A percentile compares a stretch with the other conserved stretches of the same genome.
Conservation (phyloP, 1,140 invertebrate species). For the Neoseiulus cucumeris region DNA sequence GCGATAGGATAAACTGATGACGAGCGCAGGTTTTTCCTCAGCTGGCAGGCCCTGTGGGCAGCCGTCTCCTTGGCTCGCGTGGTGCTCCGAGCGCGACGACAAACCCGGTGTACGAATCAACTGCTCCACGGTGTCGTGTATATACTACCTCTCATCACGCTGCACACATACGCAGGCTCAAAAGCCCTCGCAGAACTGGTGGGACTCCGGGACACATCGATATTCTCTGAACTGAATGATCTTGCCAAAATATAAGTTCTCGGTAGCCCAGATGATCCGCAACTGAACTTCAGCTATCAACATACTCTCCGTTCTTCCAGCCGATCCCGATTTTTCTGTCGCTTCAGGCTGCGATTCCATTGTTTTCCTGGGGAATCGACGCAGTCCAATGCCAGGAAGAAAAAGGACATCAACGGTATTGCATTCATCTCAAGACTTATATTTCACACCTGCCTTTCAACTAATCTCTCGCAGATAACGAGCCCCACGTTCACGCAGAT, state of each 20-base stretch:
- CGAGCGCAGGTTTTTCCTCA: constrained; percentile 2
- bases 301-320: no score
- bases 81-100: neutral
- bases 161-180: neutral
- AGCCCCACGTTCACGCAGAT: no score
- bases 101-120: neutral
- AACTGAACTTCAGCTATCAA: no score
- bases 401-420: neutral
- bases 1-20: neutral
- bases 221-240: no score
- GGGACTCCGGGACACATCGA: neutral
- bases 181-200: constrained; percentile 7
- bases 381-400: neutral
- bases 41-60: constrained; percentile 1
- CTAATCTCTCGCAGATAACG: no score
- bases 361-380: neutral
- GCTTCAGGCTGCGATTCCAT: neutral
- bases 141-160: neutral
- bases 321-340: neutral
- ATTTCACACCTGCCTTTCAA: no score
- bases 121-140: neutral
- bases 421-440: no score
- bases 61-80: neutral
- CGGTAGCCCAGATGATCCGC: no score
- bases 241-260: no score